Evolutionary conservation across 92 coral and sea anemone species (phyloP).

Genomic region (Palythoa grandiflora): DNA sequence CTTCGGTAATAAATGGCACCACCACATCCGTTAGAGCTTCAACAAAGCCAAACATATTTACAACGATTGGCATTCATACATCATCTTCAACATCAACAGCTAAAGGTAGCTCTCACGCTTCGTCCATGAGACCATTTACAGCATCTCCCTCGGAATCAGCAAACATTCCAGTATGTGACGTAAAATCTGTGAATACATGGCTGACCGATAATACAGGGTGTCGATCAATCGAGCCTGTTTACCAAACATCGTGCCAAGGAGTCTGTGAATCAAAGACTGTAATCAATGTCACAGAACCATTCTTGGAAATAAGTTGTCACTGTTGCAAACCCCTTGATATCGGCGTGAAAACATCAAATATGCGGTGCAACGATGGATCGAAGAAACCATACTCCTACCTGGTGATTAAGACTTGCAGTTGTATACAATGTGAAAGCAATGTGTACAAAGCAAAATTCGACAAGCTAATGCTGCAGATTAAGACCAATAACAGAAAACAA

Average conservation of each 20-base stretch:
- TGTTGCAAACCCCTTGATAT: constrained; percentile 83
- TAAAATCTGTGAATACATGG: constrained; percentile 41
- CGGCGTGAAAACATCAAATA: constrained; percentile 36
- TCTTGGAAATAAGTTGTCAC: constrained; percentile 58
- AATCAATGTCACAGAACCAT: constrained; percentile 62
- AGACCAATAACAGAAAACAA: constrained; percentile 20
- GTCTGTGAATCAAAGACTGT: constrained; percentile 62
- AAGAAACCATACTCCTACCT: constrained; percentile 62
- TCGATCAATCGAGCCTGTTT: constrained; percentile 49
- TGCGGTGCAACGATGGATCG: constrained; percentile 78
- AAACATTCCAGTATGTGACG: constrained; percentile 27
- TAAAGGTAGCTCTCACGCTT: neutral
- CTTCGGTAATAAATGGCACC: neutral
- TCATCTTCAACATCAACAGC: constrained; percentile 8
- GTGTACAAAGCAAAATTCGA: constrained; percentile 48
- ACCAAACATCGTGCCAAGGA: constrained; percentile 74
- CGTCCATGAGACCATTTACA: constrained; percentile 9
- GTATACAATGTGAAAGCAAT: constrained; percentile 67
- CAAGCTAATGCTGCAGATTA: constrained; percentile 23
- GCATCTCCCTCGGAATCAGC: neutral
- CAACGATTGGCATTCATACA: neutral
- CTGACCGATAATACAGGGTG: constrained; percentile 58
- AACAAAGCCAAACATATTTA: neutral
- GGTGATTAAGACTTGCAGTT: constrained; percentile 71
- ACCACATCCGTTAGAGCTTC: constrained; percentile 2